Base-by-base conservation (phyloP, 2,797 vertebrate species). In the Chelmon rostratus region DNA sequence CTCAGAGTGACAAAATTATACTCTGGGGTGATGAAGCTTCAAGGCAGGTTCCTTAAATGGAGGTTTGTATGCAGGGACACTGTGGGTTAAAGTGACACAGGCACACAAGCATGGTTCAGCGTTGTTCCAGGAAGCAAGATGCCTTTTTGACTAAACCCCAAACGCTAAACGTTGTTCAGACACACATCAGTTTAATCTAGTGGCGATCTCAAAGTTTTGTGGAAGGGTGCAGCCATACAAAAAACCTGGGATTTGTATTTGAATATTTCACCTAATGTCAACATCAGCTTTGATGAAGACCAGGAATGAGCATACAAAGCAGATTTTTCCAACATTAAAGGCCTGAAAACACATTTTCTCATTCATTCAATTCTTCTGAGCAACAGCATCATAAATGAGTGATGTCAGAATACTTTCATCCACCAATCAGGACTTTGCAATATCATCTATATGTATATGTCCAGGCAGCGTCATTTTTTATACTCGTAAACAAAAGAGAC, bases 1-100 rank as follows among this genome's bases (percentile, higher is more conserved):
- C 42, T 73, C 37, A 79, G 46, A 67, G 62, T 37, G 67, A 68
- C 58, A 79, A 80, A 84, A 86, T 75, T 50, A 73, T 33, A 62
- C 46, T 79, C 46, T 57, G n/a, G 68, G 40, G 8, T 62, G 67
- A 76, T 64, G 68, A 69, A 18, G 79, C 38, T 31, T 73, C 28
- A 40, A 28, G 70, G 64, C 1, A 28, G 15, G 53, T 49, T 78
- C n/a, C 62, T 71, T 53, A 68, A 33, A 4, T 64, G n/a, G 37
- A 82, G 67, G 35, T 61, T 58, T 57, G 25, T 52, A 54, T 73
- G 84, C 53, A 71, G 64, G 31, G 40, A 74, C 35, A 56, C 31
- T 40, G 31, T 8, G 37, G 28, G 33, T 56, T 67, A 65, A 73
- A 59, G 59, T 79, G 69, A 68, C 52, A 70, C 44, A 65, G 16